Evolutionary conservation across 2,888 invertebrate species (phyloP), one percentile per base, ranked within the genome.

Genomic region (Coleophora flavipennella): DNA sequence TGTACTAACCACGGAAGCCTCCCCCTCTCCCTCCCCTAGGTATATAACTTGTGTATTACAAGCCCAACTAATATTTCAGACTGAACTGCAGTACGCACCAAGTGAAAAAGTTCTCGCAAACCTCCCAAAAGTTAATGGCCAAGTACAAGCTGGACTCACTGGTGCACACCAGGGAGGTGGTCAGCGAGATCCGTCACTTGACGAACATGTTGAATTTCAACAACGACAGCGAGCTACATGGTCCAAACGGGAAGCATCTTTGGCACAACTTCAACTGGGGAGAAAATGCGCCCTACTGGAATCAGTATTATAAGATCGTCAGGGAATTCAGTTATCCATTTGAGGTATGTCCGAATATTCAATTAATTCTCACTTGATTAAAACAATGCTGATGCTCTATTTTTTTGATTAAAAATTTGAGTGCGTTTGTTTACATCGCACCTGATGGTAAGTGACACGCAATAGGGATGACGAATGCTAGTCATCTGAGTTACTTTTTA

Each of bases 191-290:
- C 10, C 59, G 66, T 1, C 60, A 74, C 31, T 50, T 84, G 32
- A 70, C 71, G 0, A 73, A 67, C 43, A 66, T 70, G 55, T 55
- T 79, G 4, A 78, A 81, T 46, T 67, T 79, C 13, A 67, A 72
- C 34, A 68, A 62, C 36, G 51, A 57, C 1, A 35, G 47, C 3
- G 27, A 46, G 7, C 55, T 53, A 6, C 46, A 50, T 13, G 39
- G 47, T 0, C 56, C 57, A 1, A 49, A 53, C 1, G 55, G 52
- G 1, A 33, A 41, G 0, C 43, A 51, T 12, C 44, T 59, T 1
- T 84, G 83, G 84, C 55, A 48, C 40, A 83, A 84, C 41, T 71
- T 77, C 2, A 83, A 83, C 38, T 84, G 84, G 84, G 84, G 83
- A 0, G 74, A 74, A 0, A 72, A 83, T 40, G 83, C 84, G 1